phyloP scores from a whole-genome alignment of 2,888 invertebrate genomes.

The Clusia tigrina region DNA sequence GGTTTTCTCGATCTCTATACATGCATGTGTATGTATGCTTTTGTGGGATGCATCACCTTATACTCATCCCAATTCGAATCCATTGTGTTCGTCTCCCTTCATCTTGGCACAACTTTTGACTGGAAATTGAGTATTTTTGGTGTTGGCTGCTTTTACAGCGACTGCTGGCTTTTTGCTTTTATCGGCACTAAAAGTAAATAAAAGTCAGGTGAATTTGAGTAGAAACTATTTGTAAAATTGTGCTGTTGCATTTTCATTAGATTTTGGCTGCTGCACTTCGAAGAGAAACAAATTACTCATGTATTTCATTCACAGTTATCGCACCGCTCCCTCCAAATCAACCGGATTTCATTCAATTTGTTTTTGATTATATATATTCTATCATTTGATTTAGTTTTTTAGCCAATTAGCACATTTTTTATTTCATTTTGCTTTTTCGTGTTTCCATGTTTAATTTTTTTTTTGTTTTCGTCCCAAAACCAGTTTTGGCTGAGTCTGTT shows the following conservation, averaged over 20 bases:
- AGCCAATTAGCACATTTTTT: constrained; percentile 29
- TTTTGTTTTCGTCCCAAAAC: constrained; percentile 12
- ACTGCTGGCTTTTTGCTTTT: no score
- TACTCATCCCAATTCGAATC: no score
- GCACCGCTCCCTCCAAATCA: neutral
- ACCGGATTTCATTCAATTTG: neutral
- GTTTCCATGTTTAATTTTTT: constrained; percentile 3
- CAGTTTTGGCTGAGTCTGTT: constrained; percentile 14
- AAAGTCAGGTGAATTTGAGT: constrained; percentile 5
- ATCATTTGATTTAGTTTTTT: neutral
- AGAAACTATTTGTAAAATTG: no score
- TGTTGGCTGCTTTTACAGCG: neutral
- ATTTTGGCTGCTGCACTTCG: neutral
- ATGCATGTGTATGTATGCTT: no score
- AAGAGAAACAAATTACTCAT: neutral
- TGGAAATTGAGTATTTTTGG: neutral
- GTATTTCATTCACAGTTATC: neutral
- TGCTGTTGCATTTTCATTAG: neutral
- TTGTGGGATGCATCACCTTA: no score
- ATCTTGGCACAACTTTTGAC: no score
- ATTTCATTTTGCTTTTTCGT: neutral
- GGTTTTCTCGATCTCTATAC: no score
- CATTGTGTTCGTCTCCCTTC: no score
- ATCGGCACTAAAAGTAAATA: neutral
- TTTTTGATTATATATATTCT: neutral